phyloP scores from a whole-genome alignment of 2,888 invertebrate genomes.

The Lycophotia porphyrea region DNA sequence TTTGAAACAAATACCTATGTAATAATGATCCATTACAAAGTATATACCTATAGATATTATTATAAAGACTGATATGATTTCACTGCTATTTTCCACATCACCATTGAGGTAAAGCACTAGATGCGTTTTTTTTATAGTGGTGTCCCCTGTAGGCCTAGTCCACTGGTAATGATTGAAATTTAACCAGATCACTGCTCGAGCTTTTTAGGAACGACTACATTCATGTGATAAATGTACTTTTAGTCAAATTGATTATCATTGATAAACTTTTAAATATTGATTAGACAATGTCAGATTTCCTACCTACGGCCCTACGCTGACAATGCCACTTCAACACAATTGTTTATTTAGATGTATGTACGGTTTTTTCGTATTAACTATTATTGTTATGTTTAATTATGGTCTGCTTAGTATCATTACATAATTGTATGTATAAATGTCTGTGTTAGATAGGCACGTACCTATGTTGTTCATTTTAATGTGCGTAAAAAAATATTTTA shows the following conservation, averaged over 20 bases:
- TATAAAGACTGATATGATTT: not conserved
- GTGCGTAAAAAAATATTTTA: no score
- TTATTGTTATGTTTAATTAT: no score
- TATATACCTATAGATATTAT: not conserved
- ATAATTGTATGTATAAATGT: no score
- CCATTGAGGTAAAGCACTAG: conserved; percentile 56
- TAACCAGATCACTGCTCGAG: not conserved
- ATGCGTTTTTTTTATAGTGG: conserved; percentile 66
- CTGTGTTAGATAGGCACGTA: no score
- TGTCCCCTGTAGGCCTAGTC: conserved; percentile 66
- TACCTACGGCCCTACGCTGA: not conserved
- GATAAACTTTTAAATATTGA: not conserved
- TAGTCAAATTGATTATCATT: not conserved
- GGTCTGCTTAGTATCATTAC: no score
- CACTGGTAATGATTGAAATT: conserved; percentile 43
- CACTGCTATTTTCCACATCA: conserved; percentile 45
- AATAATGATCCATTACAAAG: not conserved
- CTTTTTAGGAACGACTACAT: not conserved
- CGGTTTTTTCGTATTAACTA: no score
- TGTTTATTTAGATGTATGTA: no score
- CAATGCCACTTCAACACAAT: not conserved
- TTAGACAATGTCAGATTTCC: not conserved
- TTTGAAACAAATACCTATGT: not conserved
- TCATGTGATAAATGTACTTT: not conserved
- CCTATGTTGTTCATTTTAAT: no score